Evolutionary conservation across 1,140 invertebrate species (phyloP), one percentile per base, ranked within the genome.

Genomic region (Bombus fervidus): DNA sequence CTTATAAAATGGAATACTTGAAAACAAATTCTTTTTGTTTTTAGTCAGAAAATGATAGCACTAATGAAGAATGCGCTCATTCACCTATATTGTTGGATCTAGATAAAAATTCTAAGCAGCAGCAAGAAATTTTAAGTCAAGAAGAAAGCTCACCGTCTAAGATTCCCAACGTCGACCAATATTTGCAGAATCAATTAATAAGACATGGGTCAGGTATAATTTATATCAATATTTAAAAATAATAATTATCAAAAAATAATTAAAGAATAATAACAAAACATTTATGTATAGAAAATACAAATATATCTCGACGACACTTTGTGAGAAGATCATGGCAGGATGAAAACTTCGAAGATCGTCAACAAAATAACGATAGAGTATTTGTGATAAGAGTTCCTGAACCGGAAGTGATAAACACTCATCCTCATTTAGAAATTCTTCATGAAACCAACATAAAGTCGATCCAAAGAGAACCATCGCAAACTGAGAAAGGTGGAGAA

Each of bases 41-140:
- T 22, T 31, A 95, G 94, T 92, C 93, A 15, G 94, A 94, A 28
- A 93, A 94, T 43, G 94, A 95, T 69, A 94, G 94, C 82, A 93
- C 92, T 72, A 93, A 94, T 22, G 94, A 95, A 9, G 92, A 90
- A 13, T 93, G 92, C 76, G 72, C 87, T 3, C 91, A 90, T 74
- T 94, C 94, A 8, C 94, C 94, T 0, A 91, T 95, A 6, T 83
- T 95, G 37, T 85, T 95, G 47, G 94, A 95, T 80, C 86, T 95
- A 22, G 95, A 95, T 75, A 94, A 95, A 83, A 95, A 94, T 84
- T 93, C 93, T 25, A 95, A 94, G n/a, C 92, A 92, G 81, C 90
- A 92, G 69, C 87, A 86, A 85, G 77, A 85, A 43, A 43, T 86
- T 12, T 71, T 78, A 31, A 72, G 22, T 47, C 87, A 77, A 12